Evolutionary conservation across 2,113 vertebrate species (phyloP), one percentile per base, ranked within the genome.

Genomic region (Channa argus): DNA sequence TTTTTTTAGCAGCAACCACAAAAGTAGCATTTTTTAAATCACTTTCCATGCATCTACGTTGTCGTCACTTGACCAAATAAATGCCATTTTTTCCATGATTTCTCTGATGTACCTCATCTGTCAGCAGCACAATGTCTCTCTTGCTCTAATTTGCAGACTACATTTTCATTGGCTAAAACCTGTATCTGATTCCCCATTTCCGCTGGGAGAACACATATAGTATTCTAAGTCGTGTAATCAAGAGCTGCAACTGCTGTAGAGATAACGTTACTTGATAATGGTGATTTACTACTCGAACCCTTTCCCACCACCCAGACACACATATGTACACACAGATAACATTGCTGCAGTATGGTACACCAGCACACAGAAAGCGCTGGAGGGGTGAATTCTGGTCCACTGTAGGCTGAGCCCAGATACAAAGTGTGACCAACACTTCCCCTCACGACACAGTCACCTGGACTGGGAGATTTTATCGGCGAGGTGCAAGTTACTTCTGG

Each of bases 301-400:
- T 24, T 47, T 41, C 44, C 51, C 36, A 53, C 54, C 56, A 43
- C 39, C 24, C 55, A 47, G 69, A 90, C 82, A 84, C 36, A 93
- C 91, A 92, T 0, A 82, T 39, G 90, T 74, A 90, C 9, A 92
- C 9, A 92, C 82, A 86, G 36, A 46, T 45, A 71, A 80, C 56
- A 79, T 11, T 6, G 47, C 63, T 65, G 77, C 71, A 58, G 46
- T 43, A 74, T 75, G 80, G 79, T 7, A 80, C 53, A 85, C 33
- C 55, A 74, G 83, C 86, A 92, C 86, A 89, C 15, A 85, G n/a
- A 86, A 89, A 81, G 83, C 84, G 71, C 79, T 71, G 73, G 15
- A 87, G 83, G 90, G 92, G 90, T 82, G 66, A 89, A 93, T 92
- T 92, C 89, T 85, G 77, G 87, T n/a, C 82, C 65, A 81, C 52